These are phyloP conservation scores for Globodera rostochiensis DNA, from an alignment of 1,140 invertebrate species.

Conservation along the genomic window DNA sequence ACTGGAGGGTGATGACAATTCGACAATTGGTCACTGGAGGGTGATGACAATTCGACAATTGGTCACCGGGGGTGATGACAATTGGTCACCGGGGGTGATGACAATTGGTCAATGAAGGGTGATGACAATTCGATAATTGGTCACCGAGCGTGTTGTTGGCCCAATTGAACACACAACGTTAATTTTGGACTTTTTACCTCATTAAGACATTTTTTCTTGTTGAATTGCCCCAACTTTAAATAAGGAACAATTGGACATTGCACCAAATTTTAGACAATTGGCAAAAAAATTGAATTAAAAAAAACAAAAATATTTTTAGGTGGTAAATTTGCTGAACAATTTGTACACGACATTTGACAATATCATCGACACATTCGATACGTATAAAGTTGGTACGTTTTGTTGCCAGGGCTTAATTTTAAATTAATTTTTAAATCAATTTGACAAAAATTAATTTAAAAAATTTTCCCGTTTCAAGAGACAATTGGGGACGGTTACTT, in stretches of 20 bases:
- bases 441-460: neutral
- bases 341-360: constrained; percentile 90
- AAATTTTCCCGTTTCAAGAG: constrained; percentile 69
- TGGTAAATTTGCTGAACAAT: constrained; percentile 89
- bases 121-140: no score
- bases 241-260: no score
- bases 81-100: no score
- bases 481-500: constrained; percentile 96
- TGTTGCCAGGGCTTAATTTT: constrained; percentile 51
- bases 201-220: no score
- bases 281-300: neutral
- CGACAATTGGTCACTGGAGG: no score
- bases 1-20: no score
- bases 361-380: constrained; percentile 89
- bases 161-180: neutral
- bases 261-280: no score
- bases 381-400: constrained; percentile 78
- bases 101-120: no score
- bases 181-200: neutral
- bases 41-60: no score
- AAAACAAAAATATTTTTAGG: neutral
- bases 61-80: no score
- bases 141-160: no score
- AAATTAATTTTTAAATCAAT: neutral
- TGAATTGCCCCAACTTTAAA: no score